These are phyloP conservation scores for Sinocyclocheilus anophthalmus DNA, from an alignment of 2,113 vertebrate species.

Conservation along the genomic window DNA sequence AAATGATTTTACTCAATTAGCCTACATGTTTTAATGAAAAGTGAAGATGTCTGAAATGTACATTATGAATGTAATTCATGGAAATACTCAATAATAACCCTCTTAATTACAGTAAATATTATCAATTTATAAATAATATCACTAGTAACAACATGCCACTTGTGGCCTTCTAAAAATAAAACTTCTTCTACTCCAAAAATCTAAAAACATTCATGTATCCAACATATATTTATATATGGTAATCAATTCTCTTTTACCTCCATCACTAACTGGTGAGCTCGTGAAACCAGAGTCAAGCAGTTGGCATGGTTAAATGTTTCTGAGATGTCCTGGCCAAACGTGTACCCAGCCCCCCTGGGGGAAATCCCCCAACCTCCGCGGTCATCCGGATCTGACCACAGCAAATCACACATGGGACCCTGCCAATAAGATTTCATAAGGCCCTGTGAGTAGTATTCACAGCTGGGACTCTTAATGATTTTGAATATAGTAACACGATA, in stretches of 20 bases:
- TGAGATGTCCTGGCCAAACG: slow-evolving; percentile 97
- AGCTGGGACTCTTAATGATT: neutral
- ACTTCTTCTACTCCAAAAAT: no score
- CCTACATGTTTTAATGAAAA: neutral
- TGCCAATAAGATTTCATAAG: slow-evolving; percentile 60
- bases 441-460: neutral
- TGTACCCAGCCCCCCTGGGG: slow-evolving; percentile 80
- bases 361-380: slow-evolving; percentile 80
- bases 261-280: slow-evolving; percentile 99
- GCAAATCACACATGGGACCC: slow-evolving; percentile 98
- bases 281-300: slow-evolving; percentile 94
- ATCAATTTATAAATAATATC: neutral
- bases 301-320: slow-evolving; percentile 99
- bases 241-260: slow-evolving; percentile 78
- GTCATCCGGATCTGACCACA: slow-evolving; percentile 84
- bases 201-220: no score
- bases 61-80: neutral
- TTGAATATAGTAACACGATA: neutral
- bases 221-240: neutral
- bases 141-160: neutral
- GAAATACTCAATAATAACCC: neutral
- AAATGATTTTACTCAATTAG: neutral
- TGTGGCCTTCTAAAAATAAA: neutral
- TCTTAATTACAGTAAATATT: no score
- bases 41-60: neutral